Evolutionary conservation across 2,113 vertebrate species (phyloP).

Genomic region (Gnathonemus echidnorhynchus): DNA sequence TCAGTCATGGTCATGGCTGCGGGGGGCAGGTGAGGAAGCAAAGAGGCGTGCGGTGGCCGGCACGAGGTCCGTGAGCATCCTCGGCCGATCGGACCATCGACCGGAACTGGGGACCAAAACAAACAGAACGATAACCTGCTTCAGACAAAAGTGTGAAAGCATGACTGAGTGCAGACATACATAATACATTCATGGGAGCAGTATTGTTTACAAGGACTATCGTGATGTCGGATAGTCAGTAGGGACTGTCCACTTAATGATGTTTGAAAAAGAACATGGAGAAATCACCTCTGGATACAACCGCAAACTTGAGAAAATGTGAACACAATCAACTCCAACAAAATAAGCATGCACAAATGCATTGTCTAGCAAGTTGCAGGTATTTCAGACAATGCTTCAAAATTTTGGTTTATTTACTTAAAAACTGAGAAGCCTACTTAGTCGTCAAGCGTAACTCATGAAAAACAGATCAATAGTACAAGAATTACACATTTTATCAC

Average conservation of each 20-base stretch:
- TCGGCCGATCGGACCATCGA: constrained; percentile 38
- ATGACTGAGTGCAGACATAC: not conserved
- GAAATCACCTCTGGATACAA: not conserved
- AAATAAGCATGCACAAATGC: not conserved
- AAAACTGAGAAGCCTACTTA: not conserved
- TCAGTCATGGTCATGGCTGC: constrained; percentile 52
- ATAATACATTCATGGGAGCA: not conserved
- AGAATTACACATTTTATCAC: not conserved
- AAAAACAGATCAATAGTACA: not conserved
- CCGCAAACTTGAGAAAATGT: not conserved
- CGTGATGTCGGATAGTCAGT: not conserved
- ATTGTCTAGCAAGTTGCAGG: not conserved
- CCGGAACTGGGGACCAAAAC: constrained; percentile 10
- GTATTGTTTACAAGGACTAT: not conserved
- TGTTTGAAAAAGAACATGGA: not conserved
- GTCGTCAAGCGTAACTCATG: not conserved
- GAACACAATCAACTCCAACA: not conserved
- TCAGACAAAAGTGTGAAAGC: not conserved
- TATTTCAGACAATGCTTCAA: not conserved
- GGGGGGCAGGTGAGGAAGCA: constrained; percentile 39
- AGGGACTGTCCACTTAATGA: not conserved
- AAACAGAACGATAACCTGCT: not conserved
- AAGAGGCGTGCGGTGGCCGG: constrained; percentile 25
- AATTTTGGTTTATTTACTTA: not conserved
- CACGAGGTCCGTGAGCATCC: constrained; percentile 35